Evolutionary conservation across 2,797 vertebrate species (phyloP), one percentile per base, ranked within the genome.

Genomic region (Cuculus canorus): DNA sequence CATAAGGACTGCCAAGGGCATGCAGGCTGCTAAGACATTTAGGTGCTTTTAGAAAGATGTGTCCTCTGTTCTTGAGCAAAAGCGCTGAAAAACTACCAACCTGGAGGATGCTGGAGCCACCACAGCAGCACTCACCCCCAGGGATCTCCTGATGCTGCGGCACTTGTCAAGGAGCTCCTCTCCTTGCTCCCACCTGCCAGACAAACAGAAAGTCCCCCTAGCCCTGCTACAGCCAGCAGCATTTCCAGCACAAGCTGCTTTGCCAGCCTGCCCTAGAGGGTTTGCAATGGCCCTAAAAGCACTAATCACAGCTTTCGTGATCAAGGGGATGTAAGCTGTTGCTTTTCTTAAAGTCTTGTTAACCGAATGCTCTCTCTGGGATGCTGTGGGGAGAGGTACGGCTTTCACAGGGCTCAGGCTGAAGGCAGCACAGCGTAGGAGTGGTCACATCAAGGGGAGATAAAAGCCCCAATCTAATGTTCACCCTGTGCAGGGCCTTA

Each of bases 371-470:
- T 23, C 23, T 33, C 50, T 52, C 47, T 57, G 13, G 76, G 57
- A 30, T 25, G 60, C 57, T 57, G 2, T 22, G 72, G 17, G 17
- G 24, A 66, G 53, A 48, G 17, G 21, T 13, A 33, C 27, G 14
- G 50, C 39, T 52, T 33, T 50, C 43, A 24, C 70, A 33, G 43
- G 39, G 65, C 54, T 54, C 5, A 6, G 60, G 59, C 41, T 69
- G 27, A 27, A 33, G 25, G 53, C 11, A 2, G 5, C 35, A 4
- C 10, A 5, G 17, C 37, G 64, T 11, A 41, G 56, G 18, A 30
- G 27, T 21, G 43, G 39, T 47, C n/a, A 21, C 0, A 0, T 8
- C 3, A 3, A 0, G 3, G 15, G 33, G 28, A 65, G 6, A 27
- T 9, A 79, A 65, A 80, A 11, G 4, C 48, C 32, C 39, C 66